A percentile compares a stretch with the other conserved stretches of the same genome.
Conservation (phyloP, 2,797 vertebrate species). For the Amazonetta brasiliensis region DNA sequence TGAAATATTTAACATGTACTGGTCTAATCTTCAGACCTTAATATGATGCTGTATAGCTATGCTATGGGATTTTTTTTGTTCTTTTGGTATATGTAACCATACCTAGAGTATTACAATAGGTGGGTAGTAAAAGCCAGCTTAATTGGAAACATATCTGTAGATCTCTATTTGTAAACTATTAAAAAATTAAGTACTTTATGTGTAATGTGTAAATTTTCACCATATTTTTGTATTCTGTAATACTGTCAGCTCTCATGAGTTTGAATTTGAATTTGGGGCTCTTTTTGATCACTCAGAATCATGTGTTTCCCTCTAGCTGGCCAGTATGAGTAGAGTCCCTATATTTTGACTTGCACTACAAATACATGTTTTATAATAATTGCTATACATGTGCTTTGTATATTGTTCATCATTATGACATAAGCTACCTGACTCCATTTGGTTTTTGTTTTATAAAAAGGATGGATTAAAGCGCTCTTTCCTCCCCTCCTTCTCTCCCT, state of each 20-base stretch:
- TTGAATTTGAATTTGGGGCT: constrained; percentile 79
- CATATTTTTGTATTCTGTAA: constrained; percentile 82
- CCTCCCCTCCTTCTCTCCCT: background rate
- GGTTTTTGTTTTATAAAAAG: constrained; percentile 56
- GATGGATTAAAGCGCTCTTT: constrained; percentile 20
- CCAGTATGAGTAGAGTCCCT: constrained; percentile 82
- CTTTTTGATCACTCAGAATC: constrained; percentile 77
- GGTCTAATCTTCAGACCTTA: constrained; percentile 79
- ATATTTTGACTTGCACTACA: constrained; percentile 84
- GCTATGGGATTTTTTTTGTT: constrained; percentile 75
- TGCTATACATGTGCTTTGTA: constrained; percentile 76
- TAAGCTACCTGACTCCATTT: constrained; percentile 78
- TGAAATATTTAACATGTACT: constrained; percentile 79
- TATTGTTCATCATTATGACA: constrained; percentile 77
- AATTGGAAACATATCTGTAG: constrained; percentile 84
- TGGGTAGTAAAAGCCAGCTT: constrained; percentile 79
- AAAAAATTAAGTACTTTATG: constrained; percentile 80
- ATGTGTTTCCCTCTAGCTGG: constrained; percentile 80
- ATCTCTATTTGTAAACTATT: constrained; percentile 81
- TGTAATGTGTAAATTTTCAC: constrained; percentile 84
- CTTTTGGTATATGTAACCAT: constrained; percentile 78
- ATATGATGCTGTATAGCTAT: constrained; percentile 79
- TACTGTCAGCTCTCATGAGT: constrained; percentile 79
- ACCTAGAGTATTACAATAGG: constrained; percentile 81
- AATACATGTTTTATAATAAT: constrained; percentile 80